These are phyloP conservation scores for Antechinus flavipes DNA, from an alignment of 2,113 vertebrate genomes.

Conservation along the genomic window DNA sequence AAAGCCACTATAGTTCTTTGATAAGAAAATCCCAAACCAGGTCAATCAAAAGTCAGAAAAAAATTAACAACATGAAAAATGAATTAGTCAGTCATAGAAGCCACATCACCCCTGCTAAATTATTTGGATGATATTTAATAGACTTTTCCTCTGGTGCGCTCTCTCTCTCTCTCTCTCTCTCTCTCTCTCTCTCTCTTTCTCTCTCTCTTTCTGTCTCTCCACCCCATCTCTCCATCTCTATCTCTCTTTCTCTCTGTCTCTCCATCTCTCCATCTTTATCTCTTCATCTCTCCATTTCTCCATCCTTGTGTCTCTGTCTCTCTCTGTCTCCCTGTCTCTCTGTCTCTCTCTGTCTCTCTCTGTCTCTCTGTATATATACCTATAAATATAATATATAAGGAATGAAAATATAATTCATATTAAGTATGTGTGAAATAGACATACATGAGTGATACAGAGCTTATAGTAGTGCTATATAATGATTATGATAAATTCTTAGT, in stretches of 20 bases:
- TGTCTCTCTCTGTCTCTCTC: too few relatives aligned
- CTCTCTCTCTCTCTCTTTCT: too few relatives aligned
- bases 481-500: background rate
- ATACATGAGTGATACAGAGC: conserved; percentile 47
- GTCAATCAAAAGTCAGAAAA: background rate
- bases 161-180: too few relatives aligned
- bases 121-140: background rate
- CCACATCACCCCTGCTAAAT: background rate
- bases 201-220: too few relatives aligned
- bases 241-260: too few relatives aligned
- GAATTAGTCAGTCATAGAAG: conserved; percentile 1
- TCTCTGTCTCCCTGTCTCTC: too few relatives aligned
- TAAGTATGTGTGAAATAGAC: conserved; percentile 62
- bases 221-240: too few relatives aligned
- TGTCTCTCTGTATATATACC: too few relatives aligned
- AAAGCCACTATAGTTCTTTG: background rate
- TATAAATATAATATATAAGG: too few relatives aligned
- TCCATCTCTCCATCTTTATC: too few relatives aligned
- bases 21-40: background rate
- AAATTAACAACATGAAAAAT: background rate
- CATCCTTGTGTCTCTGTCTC: too few relatives aligned
- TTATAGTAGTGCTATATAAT: conserved; percentile 32
- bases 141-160: background rate
- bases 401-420: conserved; percentile 59
- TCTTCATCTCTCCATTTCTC: too few relatives aligned